Base-by-base conservation (phyloP, 92 coral and sea anemone species). In the Porites cylindrica region DNA sequence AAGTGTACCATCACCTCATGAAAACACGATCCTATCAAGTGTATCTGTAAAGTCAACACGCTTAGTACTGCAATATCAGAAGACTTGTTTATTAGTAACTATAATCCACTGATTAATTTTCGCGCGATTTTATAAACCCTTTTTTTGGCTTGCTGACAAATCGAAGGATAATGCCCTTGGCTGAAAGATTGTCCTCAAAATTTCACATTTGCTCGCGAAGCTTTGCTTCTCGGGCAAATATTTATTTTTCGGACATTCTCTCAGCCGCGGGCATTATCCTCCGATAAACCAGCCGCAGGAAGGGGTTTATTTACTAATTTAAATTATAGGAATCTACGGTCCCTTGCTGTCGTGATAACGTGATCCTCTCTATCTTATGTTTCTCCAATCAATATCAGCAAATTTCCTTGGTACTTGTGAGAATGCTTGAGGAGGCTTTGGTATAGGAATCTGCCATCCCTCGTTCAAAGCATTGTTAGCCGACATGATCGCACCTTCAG, bases 401-500 rank as follows among this genome's bases (percentile, higher is more conserved):
- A 83, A 63, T 23, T 9, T 72, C 51, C 18, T 83, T 21, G 62
- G 73, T 4, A 10, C 29, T 24, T 17, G 54, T 32, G 0, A 0
- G 59, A 23, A 76, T 71, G 73, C 16, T 51, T n/a, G 78, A 1
- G 73, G 80, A 61, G 65, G 80, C 47, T 47, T 74, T 71, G 80
- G 81, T 51, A 74, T 75, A 18, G 87, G 79, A 21, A 83, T 74
- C 50, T 83, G 61, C 87, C 87, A 83, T 8, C 87, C 87, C 29
- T 74, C 59, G 18, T 83, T 73, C 74, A 83, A 75, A 12, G 87
- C 87, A n/a, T 83, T 83, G 3, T 83, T 74, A 5, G 87, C 87
- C 52, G 87, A 83, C 51, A 83, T 73, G 50, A 83, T 74, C 6
- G 87, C 87, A 0, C 87, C 87, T 65, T 83, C 87, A 21, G 87